Conservation (phyloP, 2,113 vertebrate genomes). For the Hippocampus mohnikei region DNA sequence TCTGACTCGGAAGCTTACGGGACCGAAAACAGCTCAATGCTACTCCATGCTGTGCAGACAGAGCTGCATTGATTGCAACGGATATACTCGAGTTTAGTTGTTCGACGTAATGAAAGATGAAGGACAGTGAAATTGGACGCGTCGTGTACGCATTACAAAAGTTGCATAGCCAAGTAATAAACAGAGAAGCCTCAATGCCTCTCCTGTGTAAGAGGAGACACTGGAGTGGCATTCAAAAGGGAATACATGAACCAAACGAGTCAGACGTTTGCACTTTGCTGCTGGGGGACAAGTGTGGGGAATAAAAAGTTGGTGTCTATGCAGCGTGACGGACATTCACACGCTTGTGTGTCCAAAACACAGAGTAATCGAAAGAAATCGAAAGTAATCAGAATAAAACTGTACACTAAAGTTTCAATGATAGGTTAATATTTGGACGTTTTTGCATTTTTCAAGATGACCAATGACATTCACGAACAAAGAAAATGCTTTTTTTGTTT, state of each 20-base stretch:
- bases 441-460: neutral
- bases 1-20: slow-evolving; percentile 39
- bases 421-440: neutral
- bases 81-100: slow-evolving; percentile 45
- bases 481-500: too few relatives aligned
- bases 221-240: neutral
- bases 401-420: too few relatives aligned
- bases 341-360: too few relatives aligned
- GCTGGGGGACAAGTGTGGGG: neutral
- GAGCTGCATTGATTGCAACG: slow-evolving; percentile 52
- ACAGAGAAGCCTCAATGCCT: slow-evolving; percentile 4
- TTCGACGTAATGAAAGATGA: slow-evolving; percentile 36
- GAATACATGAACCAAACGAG: neutral
- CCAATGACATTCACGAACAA: neutral
- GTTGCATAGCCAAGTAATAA: slow-evolving; percentile 26
- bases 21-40: slow-evolving; percentile 58
- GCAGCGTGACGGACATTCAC: neutral
- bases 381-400: too few relatives aligned
- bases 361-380: too few relatives aligned
- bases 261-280: neutral
- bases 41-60: slow-evolving; percentile 34
- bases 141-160: slow-evolving; percentile 27
- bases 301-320: neutral
- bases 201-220: neutral
- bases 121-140: slow-evolving; percentile 35